phyloP scores from a whole-genome alignment of 2,797 vertebrate genomes.

The Limosa lapponica region DNA sequence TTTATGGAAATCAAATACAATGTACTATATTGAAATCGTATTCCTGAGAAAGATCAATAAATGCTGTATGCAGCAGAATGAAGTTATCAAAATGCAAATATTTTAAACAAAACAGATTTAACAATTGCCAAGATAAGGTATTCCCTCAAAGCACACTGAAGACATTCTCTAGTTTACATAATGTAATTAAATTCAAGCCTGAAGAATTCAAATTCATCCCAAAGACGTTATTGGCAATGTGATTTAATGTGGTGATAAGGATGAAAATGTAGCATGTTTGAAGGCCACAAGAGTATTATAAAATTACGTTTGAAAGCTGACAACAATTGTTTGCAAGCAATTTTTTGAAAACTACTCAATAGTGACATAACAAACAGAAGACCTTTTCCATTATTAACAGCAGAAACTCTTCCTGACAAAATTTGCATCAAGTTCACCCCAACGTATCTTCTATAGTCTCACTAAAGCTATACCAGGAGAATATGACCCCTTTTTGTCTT shows the following conservation, averaged over 20 bases:
- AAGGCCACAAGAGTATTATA: conserved; percentile 49
- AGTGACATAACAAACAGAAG: background rate
- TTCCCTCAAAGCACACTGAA: conserved; percentile 59
- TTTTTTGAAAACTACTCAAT: background rate
- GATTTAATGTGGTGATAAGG: conserved; percentile 69
- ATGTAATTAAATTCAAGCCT: conserved; percentile 79
- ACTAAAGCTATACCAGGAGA: background rate
- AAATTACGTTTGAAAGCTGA: conserved; percentile 59
- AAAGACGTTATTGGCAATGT: conserved; percentile 71
- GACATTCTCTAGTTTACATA: conserved; percentile 76
- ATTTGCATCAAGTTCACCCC: conserved; percentile 3
- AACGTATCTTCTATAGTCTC: background rate
- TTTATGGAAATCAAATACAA: conserved; percentile 36
- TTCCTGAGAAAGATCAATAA: conserved; percentile 67
- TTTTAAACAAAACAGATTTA: conserved; percentile 73
- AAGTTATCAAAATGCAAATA: conserved; percentile 77
- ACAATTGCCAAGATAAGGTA: conserved; percentile 53
- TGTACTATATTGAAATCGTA: conserved; percentile 2
- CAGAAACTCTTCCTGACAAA: background rate
- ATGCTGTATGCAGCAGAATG: conserved; percentile 40
- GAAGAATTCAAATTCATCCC: conserved; percentile 71
- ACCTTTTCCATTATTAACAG: background rate
- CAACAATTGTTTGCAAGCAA: conserved; percentile 31
- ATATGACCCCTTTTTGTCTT: background rate
- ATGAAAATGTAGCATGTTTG: conserved; percentile 44